phyloP scores from a whole-genome alignment of 2,888 invertebrate genomes.

The Hybos culiciformis region DNA sequence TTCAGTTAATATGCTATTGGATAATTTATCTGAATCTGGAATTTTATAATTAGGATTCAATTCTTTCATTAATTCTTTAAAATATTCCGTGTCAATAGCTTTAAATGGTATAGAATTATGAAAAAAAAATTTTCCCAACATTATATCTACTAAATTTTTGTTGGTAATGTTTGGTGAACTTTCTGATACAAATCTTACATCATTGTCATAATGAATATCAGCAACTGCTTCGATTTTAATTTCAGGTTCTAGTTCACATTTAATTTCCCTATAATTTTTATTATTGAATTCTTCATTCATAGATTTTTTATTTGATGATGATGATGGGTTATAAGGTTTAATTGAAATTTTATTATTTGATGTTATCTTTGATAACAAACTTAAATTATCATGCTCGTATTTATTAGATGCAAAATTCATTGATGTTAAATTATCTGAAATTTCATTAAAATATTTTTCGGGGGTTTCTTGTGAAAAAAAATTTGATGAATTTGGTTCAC shows the following conservation, averaged over 20 bases:
- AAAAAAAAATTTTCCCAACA: not conserved
- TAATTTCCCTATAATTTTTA: too few species aligned
- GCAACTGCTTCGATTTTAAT: too few species aligned
- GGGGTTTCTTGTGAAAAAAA: too few species aligned
- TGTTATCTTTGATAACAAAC: too few species aligned
- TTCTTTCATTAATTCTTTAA: not conserved
- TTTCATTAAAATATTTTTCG: too few species aligned
- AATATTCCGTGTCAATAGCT: not conserved
- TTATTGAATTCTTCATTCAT: not conserved
- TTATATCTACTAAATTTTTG: not conserved
- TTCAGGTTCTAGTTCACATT: too few species aligned
- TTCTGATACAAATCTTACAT: not conserved
- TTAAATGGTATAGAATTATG: not conserved
- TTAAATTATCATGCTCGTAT: too few species aligned
- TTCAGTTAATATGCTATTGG: not conserved
- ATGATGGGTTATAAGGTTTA: too few species aligned
- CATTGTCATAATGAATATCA: not conserved
- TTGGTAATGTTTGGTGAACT: not conserved
- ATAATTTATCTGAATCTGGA: not conserved
- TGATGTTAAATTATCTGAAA: too few species aligned
- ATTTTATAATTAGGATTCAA: not conserved
- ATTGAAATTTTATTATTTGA: too few species aligned
- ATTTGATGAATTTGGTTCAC: too few species aligned
- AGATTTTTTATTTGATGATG: not conserved
- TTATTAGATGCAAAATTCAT: too few species aligned